Evolutionary conservation across 1,140 invertebrate genomes (phyloP).

Genomic region (Calycopis cecrops): DNA sequence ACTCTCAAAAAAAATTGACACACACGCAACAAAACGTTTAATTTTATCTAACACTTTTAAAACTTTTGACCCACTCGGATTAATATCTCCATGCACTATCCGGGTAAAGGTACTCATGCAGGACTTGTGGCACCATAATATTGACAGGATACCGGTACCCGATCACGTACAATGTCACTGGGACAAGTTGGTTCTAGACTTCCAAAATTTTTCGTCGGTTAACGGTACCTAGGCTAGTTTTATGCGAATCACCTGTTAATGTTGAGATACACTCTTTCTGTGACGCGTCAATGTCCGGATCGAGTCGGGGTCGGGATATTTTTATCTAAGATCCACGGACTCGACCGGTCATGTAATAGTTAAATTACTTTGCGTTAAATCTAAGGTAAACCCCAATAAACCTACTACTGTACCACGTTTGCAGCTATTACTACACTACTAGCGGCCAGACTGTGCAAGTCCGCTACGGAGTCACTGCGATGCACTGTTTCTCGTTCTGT

Average conservation of each 20-base stretch:
- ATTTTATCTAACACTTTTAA: not conserved
- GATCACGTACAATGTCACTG: too few relatives aligned
- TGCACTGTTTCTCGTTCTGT: constrained; percentile 10
- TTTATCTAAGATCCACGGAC: constrained; percentile 16
- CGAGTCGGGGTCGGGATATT: constrained; percentile 21
- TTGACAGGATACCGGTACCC: not conserved
- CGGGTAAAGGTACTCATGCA: not conserved
- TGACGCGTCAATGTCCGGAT: constrained; percentile 14
- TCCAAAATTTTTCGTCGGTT: not conserved
- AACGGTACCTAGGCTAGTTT: constrained; percentile 14
- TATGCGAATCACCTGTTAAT: too few relatives aligned
- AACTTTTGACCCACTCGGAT: too few relatives aligned
- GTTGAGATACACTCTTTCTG: too few relatives aligned
- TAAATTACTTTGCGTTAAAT: constrained; percentile 20
- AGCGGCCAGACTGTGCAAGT: too few relatives aligned
- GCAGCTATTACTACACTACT: constrained; percentile 14
- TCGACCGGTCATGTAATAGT: constrained; percentile 1
- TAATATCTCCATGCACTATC: not conserved
- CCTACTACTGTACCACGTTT: constrained; percentile 16
- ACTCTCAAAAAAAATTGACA: not conserved
- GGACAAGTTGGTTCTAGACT: not conserved
- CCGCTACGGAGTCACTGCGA: too few relatives aligned
- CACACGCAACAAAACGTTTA: not conserved
- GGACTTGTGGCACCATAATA: constrained; percentile 1
- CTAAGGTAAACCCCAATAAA: constrained; percentile 18